Conservation (phyloP, 2,113 vertebrate genomes). For the Alethe castanea region DNA sequence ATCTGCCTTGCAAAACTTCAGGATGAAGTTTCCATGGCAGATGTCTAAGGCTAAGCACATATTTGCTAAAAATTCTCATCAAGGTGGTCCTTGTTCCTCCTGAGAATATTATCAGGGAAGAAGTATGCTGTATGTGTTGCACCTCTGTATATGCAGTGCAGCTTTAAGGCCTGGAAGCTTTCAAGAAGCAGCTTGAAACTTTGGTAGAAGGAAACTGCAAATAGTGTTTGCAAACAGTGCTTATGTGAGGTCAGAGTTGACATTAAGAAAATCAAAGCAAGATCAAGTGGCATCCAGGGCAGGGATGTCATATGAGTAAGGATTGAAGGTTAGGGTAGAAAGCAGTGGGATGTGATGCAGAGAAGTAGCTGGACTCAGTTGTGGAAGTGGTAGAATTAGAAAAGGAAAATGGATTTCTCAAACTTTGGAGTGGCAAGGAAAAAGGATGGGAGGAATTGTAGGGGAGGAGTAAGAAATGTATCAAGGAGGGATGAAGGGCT, state of each 20-base stretch:
- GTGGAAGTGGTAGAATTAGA: neutral
- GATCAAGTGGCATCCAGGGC: neutral
- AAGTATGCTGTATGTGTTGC: neutral
- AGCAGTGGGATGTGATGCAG: neutral
- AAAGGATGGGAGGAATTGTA: neutral
- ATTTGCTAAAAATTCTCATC: neutral
- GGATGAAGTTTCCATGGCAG: neutral
- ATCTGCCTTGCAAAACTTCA: neutral
- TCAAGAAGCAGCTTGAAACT: neutral
- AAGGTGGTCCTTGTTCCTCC: neutral
- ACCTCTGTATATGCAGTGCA: neutral
- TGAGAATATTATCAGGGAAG: neutral
- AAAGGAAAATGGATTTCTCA: neutral
- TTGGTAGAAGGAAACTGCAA: neutral
- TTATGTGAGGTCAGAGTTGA: neutral
- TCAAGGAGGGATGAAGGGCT: neutral
- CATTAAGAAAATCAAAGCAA: neutral
- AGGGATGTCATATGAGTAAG: neutral
- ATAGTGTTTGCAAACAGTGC: neutral
- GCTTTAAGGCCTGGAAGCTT: neutral
- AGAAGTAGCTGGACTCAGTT: neutral
- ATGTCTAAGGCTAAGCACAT: neutral
- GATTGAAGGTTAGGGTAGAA: neutral
- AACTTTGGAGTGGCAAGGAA: neutral
- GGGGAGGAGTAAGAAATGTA: neutral